A percentile compares a stretch with the other conserved stretches of the same genome.
Conservation (phyloP, 2,113 vertebrate genomes). For the Erpornis zantholeuca region DNA sequence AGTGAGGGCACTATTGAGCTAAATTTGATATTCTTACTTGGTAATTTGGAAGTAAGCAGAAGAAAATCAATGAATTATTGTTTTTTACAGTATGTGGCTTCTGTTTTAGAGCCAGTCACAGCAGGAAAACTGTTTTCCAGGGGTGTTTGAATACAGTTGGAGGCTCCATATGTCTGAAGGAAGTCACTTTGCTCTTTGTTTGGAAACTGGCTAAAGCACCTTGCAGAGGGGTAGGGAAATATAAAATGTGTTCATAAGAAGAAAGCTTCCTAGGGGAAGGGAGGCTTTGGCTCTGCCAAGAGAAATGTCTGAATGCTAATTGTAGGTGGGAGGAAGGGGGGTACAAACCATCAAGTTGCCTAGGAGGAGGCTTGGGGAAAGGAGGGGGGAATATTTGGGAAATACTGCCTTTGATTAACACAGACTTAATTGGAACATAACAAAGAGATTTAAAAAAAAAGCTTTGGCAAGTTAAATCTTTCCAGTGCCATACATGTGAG, state of each 20-base stretch:
- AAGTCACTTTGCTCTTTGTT: constrained; percentile 59
- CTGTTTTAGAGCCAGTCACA: background rate
- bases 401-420: constrained; percentile 54
- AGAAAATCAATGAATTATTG: background rate
- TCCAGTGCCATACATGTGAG: background rate
- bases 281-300: constrained; percentile 26
- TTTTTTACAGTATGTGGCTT: background rate
- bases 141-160: background rate
- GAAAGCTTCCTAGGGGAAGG: constrained; percentile 29
- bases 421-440: constrained; percentile 38
- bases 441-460: constrained; percentile 6
- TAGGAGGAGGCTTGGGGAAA: background rate
- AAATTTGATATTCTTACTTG: background rate
- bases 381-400: constrained; percentile 24
- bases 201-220: constrained; percentile 47
- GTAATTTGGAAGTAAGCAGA: background rate
- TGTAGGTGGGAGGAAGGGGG: constrained; percentile 37
- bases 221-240: constrained; percentile 22
- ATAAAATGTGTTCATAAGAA: constrained; percentile 45
- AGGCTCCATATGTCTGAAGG: constrained; percentile 21
- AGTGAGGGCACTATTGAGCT: background rate
- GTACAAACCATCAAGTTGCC: background rate
- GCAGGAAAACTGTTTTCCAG: background rate
- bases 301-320: constrained; percentile 45
- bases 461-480: constrained; percentile 31